Conservation (phyloP, 2,888 invertebrate species). For the Automeris io region DNA sequence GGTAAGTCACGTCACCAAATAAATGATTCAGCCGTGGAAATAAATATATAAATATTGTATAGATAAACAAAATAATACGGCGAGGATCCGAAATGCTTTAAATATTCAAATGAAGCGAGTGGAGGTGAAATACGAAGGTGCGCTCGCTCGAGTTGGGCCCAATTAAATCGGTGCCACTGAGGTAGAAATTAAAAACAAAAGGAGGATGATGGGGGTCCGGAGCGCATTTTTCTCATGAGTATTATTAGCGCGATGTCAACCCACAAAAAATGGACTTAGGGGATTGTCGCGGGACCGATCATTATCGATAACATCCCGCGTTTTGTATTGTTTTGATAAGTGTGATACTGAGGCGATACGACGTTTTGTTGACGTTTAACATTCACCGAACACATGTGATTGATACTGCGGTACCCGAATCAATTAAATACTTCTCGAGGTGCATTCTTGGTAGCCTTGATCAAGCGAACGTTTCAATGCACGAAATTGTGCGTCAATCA, state of each 20-base stretch:
- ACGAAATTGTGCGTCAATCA: conserved; percentile 53
- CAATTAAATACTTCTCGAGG: conserved; percentile 23
- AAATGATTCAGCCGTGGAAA: conserved; percentile 69
- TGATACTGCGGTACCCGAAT: conserved; percentile 37
- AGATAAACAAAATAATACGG: conserved; percentile 73
- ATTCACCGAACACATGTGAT: conserved; percentile 55
- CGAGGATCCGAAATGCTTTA: conserved; percentile 72
- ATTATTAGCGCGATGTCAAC: conserved; percentile 77
- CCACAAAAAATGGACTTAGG: conserved; percentile 71
- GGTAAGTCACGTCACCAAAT: conserved; percentile 76
- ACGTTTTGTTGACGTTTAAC: conserved; percentile 66
- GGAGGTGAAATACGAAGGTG: conserved; percentile 76
- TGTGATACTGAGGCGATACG: conserved; percentile 49
- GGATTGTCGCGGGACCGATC: conserved; percentile 67
- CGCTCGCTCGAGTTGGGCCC: conserved; percentile 73
- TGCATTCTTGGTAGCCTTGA: conserved; percentile 12
- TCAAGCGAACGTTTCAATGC: conserved; percentile 20
- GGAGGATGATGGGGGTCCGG: conserved; percentile 69
- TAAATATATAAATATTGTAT: conserved; percentile 76
- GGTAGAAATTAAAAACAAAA: conserved; percentile 78
- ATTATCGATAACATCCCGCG: conserved; percentile 71
- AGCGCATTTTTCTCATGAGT: conserved; percentile 76
- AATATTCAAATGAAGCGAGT: conserved; percentile 77
- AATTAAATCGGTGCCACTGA: conserved; percentile 78
- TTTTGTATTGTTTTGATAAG: conserved; percentile 76